Percentiles rank a stretch among this genome's conserved stretches.
Conservation (phyloP, 2,797 vertebrate genomes). For the Glossophaga mutica region DNA sequence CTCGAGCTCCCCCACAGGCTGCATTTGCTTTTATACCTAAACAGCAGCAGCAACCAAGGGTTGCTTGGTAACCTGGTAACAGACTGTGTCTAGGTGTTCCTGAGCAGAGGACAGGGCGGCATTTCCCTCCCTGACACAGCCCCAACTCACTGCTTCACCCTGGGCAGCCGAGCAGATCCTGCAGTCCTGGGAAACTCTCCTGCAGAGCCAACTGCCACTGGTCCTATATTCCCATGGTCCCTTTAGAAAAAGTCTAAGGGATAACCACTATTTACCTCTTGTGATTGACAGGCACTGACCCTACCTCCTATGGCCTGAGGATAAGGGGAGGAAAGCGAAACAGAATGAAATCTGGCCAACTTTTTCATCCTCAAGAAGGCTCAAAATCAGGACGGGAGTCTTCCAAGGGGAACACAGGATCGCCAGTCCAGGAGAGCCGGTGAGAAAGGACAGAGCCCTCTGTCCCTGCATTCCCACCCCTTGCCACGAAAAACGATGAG, state of each 20-base stretch:
- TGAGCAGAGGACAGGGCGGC: background rate
- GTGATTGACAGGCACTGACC: background rate
- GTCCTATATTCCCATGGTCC: background rate
- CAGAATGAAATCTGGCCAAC: background rate
- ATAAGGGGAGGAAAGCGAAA: background rate
- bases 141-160: background rate
- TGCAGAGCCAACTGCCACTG: background rate
- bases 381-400: background rate
- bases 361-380: background rate
- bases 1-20: background rate
- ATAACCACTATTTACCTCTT: background rate
- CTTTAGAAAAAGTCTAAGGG: background rate
- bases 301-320: background rate
- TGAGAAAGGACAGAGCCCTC: background rate
- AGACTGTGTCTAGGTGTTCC: background rate
- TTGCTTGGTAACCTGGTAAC: constrained; percentile 46
- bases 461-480: accelerated
- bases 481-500: accelerated
- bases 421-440: accelerated
- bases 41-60: background rate
- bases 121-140: background rate
- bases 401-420: background rate
- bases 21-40: background rate
- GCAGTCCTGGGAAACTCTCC: background rate
- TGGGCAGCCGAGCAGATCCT: background rate